Percentiles rank a stretch among this genome's conserved stretches.
These are phyloP conservation scores for Cyanoramphus novaezelandiae DNA, from an alignment of 2,113 vertebrate genomes.

Conservation along the genomic window DNA sequence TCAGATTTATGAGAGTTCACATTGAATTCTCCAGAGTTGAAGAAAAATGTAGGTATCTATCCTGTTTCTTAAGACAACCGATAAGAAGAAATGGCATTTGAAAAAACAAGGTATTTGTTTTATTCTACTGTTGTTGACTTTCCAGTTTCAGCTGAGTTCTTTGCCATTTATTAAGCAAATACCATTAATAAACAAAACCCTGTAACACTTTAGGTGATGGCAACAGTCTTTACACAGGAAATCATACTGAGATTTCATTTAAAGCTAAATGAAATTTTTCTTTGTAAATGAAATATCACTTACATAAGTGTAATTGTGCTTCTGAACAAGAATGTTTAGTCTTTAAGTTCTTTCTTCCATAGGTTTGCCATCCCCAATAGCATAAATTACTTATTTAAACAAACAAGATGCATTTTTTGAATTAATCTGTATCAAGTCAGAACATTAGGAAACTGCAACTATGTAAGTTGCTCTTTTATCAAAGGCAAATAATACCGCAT, in stretches of 20 bases:
- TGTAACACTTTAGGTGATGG: neutral
- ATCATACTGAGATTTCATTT: neutral
- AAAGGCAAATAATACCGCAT: neutral
- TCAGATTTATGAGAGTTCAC: slow-evolving; percentile 62
- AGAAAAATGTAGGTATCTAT: slow-evolving; percentile 27
- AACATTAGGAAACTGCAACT: neutral
- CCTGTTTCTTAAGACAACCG: neutral
- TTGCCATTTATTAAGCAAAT: neutral
- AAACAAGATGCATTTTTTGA: neutral
- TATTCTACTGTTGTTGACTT: neutral
- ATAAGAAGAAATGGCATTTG: neutral
- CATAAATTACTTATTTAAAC: neutral
- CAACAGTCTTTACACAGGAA: neutral
- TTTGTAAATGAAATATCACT: neutral
- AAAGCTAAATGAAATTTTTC: neutral
- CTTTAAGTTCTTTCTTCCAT: neutral
- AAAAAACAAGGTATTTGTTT: neutral
- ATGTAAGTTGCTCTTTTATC: neutral
- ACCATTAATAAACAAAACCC: neutral
- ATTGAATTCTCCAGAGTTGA: slow-evolving; percentile 14
- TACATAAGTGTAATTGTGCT: neutral
- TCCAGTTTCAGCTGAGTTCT: neutral
- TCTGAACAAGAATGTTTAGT: neutral
- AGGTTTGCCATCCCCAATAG: neutral
- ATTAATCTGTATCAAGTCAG: neutral